phyloP scores from a whole-genome alignment of 2,113 vertebrate species.

The Tachysurus vachellii region DNA sequence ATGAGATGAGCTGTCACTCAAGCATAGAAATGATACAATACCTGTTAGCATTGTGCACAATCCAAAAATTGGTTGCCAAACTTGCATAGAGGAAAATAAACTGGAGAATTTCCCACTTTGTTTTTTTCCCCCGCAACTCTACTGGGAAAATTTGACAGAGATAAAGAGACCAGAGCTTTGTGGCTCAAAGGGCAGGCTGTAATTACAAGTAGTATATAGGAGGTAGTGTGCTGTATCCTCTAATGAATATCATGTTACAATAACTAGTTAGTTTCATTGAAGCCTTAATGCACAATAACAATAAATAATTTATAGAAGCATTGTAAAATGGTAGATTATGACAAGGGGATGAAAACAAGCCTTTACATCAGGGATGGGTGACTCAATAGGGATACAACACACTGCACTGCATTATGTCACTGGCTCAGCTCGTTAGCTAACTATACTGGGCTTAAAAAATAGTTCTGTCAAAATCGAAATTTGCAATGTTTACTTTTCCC shows the following conservation, averaged over 20 bases:
- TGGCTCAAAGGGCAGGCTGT: not conserved
- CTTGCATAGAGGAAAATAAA: constrained; percentile 38
- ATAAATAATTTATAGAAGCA: not conserved
- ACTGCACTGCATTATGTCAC: not conserved
- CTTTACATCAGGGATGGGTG: not conserved
- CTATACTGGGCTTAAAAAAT: not conserved
- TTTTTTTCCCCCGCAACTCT: constrained; percentile 23
- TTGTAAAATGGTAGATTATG: not conserved
- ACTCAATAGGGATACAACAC: not conserved
- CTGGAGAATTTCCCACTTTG: constrained; percentile 22
- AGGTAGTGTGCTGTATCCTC: not conserved
- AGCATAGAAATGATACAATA: constrained; percentile 45
- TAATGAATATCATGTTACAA: not conserved
- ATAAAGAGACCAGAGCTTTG: constrained; percentile 7
- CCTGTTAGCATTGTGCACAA: constrained; percentile 45
- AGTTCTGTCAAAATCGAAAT: not conserved
- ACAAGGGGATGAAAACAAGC: not conserved
- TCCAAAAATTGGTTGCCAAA: constrained; percentile 52
- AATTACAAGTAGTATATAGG: not conserved
- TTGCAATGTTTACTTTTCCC: not conserved
- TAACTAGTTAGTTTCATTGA: not conserved
- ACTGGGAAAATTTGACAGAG: constrained; percentile 8
- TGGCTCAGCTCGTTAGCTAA: constrained; percentile 6
- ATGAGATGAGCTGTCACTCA: constrained; percentile 55
- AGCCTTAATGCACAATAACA: not conserved